Base-by-base conservation (phyloP, 2,797 vertebrate genomes). In the Ibycter americanus region DNA sequence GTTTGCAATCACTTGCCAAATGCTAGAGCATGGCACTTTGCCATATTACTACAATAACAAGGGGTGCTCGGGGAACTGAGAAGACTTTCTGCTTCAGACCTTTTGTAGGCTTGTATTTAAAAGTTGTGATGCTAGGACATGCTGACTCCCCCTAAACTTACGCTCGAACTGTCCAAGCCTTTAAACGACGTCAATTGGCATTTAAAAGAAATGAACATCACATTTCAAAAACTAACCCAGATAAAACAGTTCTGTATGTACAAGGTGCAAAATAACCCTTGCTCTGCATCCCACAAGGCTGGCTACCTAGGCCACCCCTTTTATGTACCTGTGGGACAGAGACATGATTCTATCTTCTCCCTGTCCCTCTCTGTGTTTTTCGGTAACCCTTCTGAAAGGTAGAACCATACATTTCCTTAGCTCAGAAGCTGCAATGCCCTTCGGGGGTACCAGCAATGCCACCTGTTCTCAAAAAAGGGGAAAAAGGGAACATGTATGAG, bases 1-100 rank as follows among this genome's bases (percentile, higher is more conserved):
- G 23, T 71, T 38, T 46, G 49, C 87, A 63, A 26, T n/a, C 67
- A 27, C 20, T 38, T 76, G 67, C 15, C 67, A 73, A 76, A 68
- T 6, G 26, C 14, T 32, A 42, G 31, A 72, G 55, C 72, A 31
- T 4, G 12, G 49, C 46, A 38, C 34, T 55, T 42, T 8, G 31
- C 6, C 14, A 4, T 20, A 27, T 11, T 12, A 55, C 2, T 56
- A 42, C 65, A 70, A 15, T 11, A 36, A 38, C 29, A 22, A 72
- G 13, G 13, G 12, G 9, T 27, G 40, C 32, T 46, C 2, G 0
- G 0, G 4, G 49, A 54, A 42, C 23, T 1, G 21, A 22, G 59
- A 52, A 7, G 68, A 62, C 22, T 36, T 77, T 44, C 51, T 66
- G 47, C 38, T 58, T 71, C 67, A 47, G 42, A 47, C 15, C 17